Evolutionary conservation across 2,888 invertebrate species (phyloP), one percentile per base, ranked within the genome.

Genomic region (Hofmannophila pseudospretella): DNA sequence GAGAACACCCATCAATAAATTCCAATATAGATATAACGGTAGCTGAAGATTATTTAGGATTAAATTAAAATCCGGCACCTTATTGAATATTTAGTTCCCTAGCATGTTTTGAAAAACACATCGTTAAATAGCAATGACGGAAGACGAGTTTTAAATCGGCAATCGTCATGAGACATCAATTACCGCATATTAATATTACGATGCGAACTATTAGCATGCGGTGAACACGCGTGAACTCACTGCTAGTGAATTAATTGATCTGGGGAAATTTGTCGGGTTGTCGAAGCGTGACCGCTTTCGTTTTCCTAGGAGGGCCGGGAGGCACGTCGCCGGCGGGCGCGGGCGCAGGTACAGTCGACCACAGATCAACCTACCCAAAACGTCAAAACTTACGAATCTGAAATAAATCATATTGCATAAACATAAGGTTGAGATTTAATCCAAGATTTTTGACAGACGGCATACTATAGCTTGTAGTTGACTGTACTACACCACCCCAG

Each of bases 201-300:
- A 59, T 59, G 63, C 61, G 64, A 68, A 60, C 65, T 66, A 71
- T 69, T 69, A 59, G 32, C 37, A 42, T 36, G 30, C 36, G 20
- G 16, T 29, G 27, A 14, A 31, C 29, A 72, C 64, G 56, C 58
- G 60, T 52, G 64, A 69, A 68, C 66, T 62, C 58, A 56, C 57
- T 57, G 66, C 70, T 70, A 67, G 52, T 61, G 69, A 70, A 71
- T 73, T 74, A 74, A 74, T 79, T 76, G 68, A 71, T 72, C 67
- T 66, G 57, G 72, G 76, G 75, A 80, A 82, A 84, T 67, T 79
- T 66, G 69, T 70, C 49, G 63, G 62, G 67, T 64, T 58, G 56
- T 53, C 66, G 55, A 67, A 72, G 78, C 84, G 75, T 82, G 71
- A 69, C 66, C 77, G 74, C 85, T 86, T 86, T 86, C 85, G 68